phyloP scores from a whole-genome alignment of 2,113 vertebrate species.

The Benthochromis sp. region DNA sequence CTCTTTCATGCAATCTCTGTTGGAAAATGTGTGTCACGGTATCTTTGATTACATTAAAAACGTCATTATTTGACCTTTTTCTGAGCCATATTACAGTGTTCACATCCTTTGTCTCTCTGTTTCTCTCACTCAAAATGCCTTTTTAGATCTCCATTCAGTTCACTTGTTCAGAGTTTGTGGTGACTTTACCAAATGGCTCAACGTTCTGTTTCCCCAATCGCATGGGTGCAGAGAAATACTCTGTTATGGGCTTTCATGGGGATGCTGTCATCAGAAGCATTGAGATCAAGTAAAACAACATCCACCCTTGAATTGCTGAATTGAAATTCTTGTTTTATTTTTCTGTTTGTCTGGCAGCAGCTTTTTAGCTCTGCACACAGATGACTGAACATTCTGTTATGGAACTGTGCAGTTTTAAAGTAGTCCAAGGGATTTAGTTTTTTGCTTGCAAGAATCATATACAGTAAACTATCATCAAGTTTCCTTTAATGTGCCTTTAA shows the following conservation, averaged over 20 bases:
- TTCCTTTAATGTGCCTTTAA: background rate
- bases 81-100: background rate
- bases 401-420: background rate
- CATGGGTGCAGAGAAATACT: slow-evolving; percentile 57
- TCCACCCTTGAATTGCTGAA: background rate
- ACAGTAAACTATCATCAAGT: background rate
- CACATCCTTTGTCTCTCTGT: background rate
- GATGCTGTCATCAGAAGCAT: slow-evolving; percentile 52
- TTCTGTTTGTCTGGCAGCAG: background rate
- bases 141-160: slow-evolving; percentile 62
- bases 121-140: background rate
- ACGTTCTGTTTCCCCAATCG: slow-evolving; percentile 68
- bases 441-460: background rate
- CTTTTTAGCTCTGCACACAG: background rate
- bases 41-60: background rate
- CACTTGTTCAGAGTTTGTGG: slow-evolving; percentile 55
- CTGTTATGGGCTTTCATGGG: slow-evolving; percentile 39
- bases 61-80: background rate
- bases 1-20: background rate
- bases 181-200: slow-evolving; percentile 61
- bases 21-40: background rate
- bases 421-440: background rate
- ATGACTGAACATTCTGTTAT: background rate
- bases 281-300: slow-evolving; percentile 50
- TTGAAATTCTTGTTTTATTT: background rate